Evolutionary conservation across 2,797 vertebrate species (phyloP).

Genomic region (Xiphorhynchus erythropygius): DNA sequence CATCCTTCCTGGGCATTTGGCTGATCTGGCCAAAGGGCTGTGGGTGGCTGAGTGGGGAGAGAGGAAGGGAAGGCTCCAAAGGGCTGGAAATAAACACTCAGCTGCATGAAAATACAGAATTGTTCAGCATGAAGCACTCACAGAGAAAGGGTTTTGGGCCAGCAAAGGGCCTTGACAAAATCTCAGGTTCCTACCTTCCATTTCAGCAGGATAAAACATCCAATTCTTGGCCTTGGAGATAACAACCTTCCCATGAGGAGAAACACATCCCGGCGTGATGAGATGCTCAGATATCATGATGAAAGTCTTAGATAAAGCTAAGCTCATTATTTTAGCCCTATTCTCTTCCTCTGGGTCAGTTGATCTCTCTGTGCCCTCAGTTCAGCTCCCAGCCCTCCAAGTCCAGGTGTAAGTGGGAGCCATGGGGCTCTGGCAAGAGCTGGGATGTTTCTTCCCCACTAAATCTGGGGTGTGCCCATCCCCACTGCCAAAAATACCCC

Average conservation of each 20-base stretch:
- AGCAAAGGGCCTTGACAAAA: not conserved
- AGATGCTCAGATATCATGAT: not conserved
- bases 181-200: not conserved
- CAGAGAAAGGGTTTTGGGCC: not conserved
- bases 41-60: not conserved
- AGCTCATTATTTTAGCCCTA: not conserved
- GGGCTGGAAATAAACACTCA: not conserved
- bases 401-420: not conserved
- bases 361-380: not conserved
- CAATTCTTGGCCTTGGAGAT: not conserved
- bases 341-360: not conserved
- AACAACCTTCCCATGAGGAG: not conserved
- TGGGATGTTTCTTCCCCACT: not conserved
- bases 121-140: not conserved
- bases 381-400: not conserved
- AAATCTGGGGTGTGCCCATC: not conserved
- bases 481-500: fast-evolving
- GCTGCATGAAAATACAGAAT: fast-evolving
- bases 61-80: not conserved
- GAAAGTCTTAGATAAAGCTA: not conserved
- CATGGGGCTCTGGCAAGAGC: not conserved
- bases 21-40: not conserved
- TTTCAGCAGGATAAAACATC: not conserved
- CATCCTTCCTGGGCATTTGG: fast-evolving
- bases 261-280: not conserved